These are phyloP conservation scores for Pachyuromys duprasi DNA, from an alignment of 2,797 vertebrate genomes.

Conservation along the genomic window DNA sequence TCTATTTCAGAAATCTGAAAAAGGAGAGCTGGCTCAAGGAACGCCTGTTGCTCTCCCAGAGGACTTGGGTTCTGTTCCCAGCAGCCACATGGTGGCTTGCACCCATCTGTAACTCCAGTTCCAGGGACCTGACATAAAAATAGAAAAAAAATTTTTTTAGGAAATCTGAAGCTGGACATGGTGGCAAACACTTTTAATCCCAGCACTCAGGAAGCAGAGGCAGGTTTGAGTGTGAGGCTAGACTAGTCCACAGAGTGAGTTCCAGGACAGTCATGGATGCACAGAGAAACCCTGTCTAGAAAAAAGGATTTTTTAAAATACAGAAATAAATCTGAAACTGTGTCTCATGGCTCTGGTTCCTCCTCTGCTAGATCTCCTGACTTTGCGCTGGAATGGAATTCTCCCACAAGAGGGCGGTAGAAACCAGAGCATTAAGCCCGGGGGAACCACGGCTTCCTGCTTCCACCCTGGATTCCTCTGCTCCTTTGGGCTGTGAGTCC, in stretches of 20 bases:
- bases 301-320: background rate
- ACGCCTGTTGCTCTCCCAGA: background rate
- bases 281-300: background rate
- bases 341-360: background rate
- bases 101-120: background rate
- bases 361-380: background rate
- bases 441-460: background rate
- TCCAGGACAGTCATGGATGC: background rate
- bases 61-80: background rate
- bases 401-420: constrained; percentile 67
- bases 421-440: background rate
- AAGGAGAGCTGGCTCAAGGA: background rate
- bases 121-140: background rate
- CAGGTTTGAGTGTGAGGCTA: background rate
- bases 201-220: background rate
- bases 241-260: background rate
- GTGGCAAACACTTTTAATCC: background rate
- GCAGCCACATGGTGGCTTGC: background rate
- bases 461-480: background rate
- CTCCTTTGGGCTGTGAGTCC: background rate
- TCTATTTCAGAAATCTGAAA: background rate
- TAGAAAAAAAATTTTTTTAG: too few relatives aligned
- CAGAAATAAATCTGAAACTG: background rate
- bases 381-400: background rate
- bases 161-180: background rate